These are phyloP conservation scores for Neuroscelio doddi DNA, from an alignment of 2,888 invertebrate species.

Conservation along the genomic window DNA sequence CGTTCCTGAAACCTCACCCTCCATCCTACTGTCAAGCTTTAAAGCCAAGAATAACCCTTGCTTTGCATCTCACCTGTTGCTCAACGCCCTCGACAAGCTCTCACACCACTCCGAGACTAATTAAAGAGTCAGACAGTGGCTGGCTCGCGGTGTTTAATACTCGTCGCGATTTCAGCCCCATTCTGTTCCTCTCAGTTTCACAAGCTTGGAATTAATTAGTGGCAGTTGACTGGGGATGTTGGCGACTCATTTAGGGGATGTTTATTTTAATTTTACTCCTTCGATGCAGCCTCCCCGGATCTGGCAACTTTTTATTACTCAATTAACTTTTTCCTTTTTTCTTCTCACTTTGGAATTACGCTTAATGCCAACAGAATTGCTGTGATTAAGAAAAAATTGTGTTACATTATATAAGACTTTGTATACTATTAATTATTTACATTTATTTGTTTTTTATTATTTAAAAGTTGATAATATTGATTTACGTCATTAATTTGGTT, in stretches of 20 bases:
- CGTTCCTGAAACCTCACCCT: conserved; percentile 36
- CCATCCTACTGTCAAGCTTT: conserved; percentile 44
- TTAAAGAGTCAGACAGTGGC: conserved; percentile 69
- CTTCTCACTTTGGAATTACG: conserved; percentile 16
- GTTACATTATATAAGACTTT: no score
- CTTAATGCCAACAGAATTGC: neutral
- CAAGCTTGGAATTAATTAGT: conserved; percentile 68
- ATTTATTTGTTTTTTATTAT: no score
- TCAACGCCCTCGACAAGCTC: conserved; percentile 65
- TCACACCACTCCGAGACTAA: conserved; percentile 63
- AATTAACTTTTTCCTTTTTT: conserved; percentile 62
- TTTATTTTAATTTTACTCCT: conserved; percentile 68
- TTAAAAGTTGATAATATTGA: neutral
- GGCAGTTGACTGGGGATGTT: conserved; percentile 49
- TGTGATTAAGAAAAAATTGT: no score
- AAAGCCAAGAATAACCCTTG: conserved; percentile 69
- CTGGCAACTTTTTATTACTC: conserved; percentile 68
- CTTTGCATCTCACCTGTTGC: conserved; percentile 72
- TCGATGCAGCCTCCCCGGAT: conserved; percentile 32
- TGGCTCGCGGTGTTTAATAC: conserved; percentile 68
- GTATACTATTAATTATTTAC: no score
- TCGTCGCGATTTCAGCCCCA: conserved; percentile 48
- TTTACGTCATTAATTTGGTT: no score
- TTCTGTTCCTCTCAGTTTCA: conserved; percentile 65
- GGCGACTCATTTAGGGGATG: conserved; percentile 69